Percentiles rank a stretch among this genome's conserved stretches.
Evolutionary conservation across 2,797 vertebrate species (phyloP).

Genomic region (Rallus crepitans): DNA sequence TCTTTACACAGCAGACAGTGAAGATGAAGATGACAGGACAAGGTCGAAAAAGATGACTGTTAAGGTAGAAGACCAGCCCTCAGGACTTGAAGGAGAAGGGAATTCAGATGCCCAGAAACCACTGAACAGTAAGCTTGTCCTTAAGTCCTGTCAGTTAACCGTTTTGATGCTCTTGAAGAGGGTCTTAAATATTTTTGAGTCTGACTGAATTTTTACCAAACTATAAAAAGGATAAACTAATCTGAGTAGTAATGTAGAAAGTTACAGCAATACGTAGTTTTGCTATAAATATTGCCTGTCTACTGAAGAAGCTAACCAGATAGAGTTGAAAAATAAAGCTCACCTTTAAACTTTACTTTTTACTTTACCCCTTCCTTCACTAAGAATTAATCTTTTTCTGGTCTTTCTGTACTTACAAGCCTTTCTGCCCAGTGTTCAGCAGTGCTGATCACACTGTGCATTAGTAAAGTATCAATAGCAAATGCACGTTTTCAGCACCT

Average conservation of each 20-base stretch:
- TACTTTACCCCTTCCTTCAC: background rate
- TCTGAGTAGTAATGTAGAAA: background rate
- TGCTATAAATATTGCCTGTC: background rate
- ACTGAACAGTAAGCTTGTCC: constrained; percentile 82
- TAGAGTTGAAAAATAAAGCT: background rate
- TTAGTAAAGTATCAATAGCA: background rate
- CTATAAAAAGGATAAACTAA: background rate
- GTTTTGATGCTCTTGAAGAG: background rate
- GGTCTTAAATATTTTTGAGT: background rate
- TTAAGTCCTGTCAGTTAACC: background rate
- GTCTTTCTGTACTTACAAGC: background rate
- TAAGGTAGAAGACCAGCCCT: constrained; percentile 81
- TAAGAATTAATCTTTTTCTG: background rate
- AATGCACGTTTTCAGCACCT: background rate
- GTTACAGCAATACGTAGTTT: background rate
- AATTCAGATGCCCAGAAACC: constrained; percentile 76
- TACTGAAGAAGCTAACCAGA: background rate
- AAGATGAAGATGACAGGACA: constrained; percentile 78
- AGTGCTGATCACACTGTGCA: background rate
- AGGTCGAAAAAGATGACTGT: constrained; percentile 75
- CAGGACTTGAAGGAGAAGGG: constrained; percentile 70
- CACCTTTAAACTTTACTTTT: background rate
- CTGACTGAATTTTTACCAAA: background rate
- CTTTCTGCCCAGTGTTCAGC: background rate
- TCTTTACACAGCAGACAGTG: constrained; percentile 83